Conservation (phyloP, 2,113 vertebrate species). For the Uropsilus gracilis region DNA sequence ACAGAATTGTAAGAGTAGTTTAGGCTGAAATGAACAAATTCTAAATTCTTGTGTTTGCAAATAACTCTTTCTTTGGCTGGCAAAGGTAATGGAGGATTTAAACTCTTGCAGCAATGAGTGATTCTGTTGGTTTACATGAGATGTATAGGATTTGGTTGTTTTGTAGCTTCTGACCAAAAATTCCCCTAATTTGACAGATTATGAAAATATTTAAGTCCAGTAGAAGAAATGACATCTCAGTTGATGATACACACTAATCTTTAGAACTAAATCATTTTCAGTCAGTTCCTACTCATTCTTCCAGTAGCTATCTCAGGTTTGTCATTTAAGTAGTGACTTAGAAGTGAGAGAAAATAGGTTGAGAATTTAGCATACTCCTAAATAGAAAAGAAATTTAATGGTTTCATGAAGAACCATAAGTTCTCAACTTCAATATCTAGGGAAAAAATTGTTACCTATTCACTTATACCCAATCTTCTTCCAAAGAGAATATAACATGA, state of each 20-base stretch:
- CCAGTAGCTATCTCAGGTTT: background rate
- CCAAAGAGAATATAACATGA: background rate
- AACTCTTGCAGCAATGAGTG: background rate
- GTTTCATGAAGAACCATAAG: background rate
- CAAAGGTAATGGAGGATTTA: background rate
- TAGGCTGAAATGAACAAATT: background rate
- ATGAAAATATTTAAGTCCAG: background rate
- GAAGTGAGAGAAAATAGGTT: background rate
- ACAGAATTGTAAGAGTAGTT: background rate
- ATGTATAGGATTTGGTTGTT: background rate
- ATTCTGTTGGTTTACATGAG: background rate
- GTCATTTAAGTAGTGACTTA: background rate
- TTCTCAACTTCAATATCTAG: background rate
- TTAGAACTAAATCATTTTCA: background rate
- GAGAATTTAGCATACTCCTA: background rate
- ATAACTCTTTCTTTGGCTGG: background rate
- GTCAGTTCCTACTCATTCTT: background rate
- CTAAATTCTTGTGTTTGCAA: background rate
- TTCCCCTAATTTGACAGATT: background rate
- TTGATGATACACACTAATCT: background rate
- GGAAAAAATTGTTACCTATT: background rate
- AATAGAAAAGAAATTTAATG: conserved; percentile 11
- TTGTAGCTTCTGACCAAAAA: background rate
- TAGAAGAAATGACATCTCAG: background rate
- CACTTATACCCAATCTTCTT: background rate